A percentile compares a stretch with the other conserved stretches of the same genome.
Conservation (phyloP, 2,113 vertebrate species). For the Deroptyus accipitrinus region DNA sequence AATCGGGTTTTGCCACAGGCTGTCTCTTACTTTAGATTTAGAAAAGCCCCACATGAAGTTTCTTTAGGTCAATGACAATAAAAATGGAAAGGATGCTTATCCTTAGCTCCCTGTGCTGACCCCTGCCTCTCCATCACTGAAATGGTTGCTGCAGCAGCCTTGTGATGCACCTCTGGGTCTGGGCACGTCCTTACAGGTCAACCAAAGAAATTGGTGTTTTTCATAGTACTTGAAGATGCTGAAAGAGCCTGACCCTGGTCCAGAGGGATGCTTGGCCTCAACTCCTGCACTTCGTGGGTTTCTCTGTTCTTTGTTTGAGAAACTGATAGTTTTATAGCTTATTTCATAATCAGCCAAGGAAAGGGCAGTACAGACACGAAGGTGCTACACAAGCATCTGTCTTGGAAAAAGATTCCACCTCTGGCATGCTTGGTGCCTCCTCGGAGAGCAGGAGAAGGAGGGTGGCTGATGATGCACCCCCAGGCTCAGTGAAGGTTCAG, state of each 20-base stretch:
- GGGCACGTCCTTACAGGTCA: neutral
- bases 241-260: neutral
- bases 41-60: fast-evolving
- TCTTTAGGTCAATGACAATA: neutral
- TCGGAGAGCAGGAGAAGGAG: neutral
- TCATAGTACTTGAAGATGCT: no score
- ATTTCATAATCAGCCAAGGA: neutral
- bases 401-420: no score
- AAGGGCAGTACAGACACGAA: fast-evolving
- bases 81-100: no score
- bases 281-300: fast-evolving
- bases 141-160: neutral
- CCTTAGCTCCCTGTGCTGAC: neutral
- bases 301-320: neutral
- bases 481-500: fast-evolving
- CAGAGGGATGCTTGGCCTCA: fast-evolving
- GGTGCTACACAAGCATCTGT: fast-evolving
- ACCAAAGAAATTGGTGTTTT: fast-evolving
- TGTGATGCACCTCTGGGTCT: neutral
- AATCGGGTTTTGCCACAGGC: neutral
- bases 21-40: neutral
- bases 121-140: neutral
- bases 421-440: neutral
- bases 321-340: neutral
- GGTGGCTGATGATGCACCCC: neutral